These are phyloP conservation scores for Atta colombica DNA, from an alignment of 1,140 invertebrate species.

Conservation along the genomic window DNA sequence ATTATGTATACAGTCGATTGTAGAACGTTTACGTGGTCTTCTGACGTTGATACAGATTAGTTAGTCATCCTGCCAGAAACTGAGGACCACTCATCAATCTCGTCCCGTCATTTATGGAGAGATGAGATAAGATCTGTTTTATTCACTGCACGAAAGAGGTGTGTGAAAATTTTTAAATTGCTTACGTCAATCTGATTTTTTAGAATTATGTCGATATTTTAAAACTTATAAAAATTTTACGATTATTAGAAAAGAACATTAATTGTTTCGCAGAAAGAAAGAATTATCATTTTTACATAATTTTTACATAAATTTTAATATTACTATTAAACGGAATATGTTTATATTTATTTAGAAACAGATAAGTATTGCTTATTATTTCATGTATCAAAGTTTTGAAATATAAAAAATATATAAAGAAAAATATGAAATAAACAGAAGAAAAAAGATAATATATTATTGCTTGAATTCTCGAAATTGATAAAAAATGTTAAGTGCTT, in stretches of 20 bases:
- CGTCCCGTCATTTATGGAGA: neutral
- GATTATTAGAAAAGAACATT: neutral
- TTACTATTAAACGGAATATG: neutral
- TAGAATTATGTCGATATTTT: neutral
- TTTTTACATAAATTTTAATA: neutral
- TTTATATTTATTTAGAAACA: neutral
- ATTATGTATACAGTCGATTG: slow-evolving; percentile 57
- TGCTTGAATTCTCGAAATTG: neutral
- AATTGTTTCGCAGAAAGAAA: neutral
- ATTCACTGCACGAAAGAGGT: neutral
- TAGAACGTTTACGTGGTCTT: slow-evolving; percentile 46
- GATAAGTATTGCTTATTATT: slow-evolving; percentile 1
- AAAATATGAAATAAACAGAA: neutral
- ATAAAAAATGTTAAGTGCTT: neutral
- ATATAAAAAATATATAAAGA: neutral
- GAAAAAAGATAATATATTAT: neutral
- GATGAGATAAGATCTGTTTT: slow-evolving; percentile 10
- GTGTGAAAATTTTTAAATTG: neutral
- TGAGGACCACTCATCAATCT: slow-evolving; percentile 39
- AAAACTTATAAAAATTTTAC: neutral
- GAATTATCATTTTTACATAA: neutral
- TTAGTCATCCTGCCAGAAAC: slow-evolving; percentile 46
- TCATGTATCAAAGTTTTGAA: neutral
- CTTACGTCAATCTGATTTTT: too few species aligned
- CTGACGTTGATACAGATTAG: slow-evolving; percentile 60